phyloP scores from a whole-genome alignment of 2,797 vertebrate species.

The Pipistrellus nathusii region DNA sequence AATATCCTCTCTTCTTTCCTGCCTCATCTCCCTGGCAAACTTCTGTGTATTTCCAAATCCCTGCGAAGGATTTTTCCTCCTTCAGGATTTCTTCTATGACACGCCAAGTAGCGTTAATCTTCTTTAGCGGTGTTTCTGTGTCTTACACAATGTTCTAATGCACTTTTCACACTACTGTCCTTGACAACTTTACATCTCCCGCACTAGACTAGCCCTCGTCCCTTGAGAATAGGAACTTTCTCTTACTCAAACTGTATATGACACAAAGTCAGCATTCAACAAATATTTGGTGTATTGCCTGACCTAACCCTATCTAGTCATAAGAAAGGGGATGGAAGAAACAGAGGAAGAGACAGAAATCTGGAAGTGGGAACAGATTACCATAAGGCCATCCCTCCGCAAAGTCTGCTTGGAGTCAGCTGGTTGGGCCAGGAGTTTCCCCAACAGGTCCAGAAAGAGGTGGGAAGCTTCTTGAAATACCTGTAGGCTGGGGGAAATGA shows the following conservation, averaged over 20 bases:
- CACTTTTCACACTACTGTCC: neutral
- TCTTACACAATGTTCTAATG: neutral
- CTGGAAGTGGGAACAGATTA: slow-evolving; percentile 71
- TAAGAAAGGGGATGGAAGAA: neutral
- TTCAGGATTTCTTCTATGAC: slow-evolving; percentile 20
- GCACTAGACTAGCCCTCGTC: neutral
- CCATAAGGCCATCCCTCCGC: slow-evolving; percentile 86
- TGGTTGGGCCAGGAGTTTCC: slow-evolving; percentile 78
- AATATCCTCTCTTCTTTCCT: neutral
- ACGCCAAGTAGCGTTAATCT: neutral
- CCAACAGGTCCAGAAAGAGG: slow-evolving; percentile 81
- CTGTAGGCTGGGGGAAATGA: slow-evolving; percentile 74
- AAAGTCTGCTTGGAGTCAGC: slow-evolving; percentile 78
- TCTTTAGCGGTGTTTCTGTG: neutral
- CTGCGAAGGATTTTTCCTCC: neutral
- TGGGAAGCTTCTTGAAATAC: slow-evolving; percentile 74
- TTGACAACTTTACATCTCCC: neutral
- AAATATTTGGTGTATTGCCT: neutral
- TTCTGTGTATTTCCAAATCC: neutral
- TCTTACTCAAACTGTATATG: neutral
- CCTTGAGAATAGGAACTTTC: neutral
- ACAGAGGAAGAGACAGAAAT: neutral
- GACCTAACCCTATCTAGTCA: neutral
- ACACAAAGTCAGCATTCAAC: neutral
- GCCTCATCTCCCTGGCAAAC: neutral